phyloP scores from a whole-genome alignment of 2,113 vertebrate species.

The human region DNA sequence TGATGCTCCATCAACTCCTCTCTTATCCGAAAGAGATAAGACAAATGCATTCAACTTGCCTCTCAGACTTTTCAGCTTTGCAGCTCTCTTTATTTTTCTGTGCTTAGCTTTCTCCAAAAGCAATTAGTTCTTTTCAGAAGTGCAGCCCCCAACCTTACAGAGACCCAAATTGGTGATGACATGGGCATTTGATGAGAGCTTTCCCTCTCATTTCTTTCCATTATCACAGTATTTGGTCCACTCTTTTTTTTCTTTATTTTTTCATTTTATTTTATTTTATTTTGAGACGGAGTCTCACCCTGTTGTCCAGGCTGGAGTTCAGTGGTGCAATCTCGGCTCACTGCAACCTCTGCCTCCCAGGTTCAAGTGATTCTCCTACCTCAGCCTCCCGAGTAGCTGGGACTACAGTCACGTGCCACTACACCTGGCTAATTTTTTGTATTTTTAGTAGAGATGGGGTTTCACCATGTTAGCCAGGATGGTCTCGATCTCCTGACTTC shows the following conservation, averaged over 20 bases:
- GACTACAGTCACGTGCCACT: too few species aligned
- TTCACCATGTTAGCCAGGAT: too few species aligned
- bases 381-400: too few species aligned
- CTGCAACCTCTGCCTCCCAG: too few species aligned
- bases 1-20: not conserved
- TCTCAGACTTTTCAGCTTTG: not conserved
- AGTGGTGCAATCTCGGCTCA: too few species aligned
- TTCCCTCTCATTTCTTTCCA: not conserved
- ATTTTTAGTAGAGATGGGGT: too few species aligned
- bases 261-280: too few species aligned
- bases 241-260: not conserved
- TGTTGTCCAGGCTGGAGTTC: too few species aligned
- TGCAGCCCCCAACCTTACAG: not conserved
- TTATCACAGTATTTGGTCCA: not conserved
- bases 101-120: not conserved
- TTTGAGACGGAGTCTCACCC: too few species aligned
- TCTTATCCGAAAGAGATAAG: slow-evolving; percentile 33
- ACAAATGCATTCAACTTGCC: not conserved
- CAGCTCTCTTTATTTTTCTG: not conserved
- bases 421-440: too few species aligned
- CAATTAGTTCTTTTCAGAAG: not conserved
- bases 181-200: not conserved
- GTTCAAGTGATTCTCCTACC: too few species aligned
- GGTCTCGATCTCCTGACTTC: too few species aligned
- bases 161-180: not conserved